These are phyloP conservation scores for Heterotilapia buettikoferi DNA, from an alignment of 2,113 vertebrate genomes.

Conservation along the genomic window DNA sequence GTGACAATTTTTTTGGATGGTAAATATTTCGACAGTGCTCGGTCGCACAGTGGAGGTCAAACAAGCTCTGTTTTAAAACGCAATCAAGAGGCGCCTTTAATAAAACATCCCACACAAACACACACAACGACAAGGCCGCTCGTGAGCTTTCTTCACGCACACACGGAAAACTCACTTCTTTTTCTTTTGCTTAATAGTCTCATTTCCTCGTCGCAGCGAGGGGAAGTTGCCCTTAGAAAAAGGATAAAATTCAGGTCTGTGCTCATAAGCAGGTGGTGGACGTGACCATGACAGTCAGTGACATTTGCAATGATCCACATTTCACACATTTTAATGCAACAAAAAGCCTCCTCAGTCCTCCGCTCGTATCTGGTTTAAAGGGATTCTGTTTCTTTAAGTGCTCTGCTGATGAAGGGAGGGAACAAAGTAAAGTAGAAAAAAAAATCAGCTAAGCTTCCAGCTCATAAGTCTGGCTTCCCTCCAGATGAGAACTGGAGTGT, in stretches of 20 bases:
- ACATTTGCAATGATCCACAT: slow-evolving; percentile 44
- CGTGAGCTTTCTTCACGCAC: not conserved
- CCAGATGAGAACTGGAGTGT: slow-evolving; percentile 31
- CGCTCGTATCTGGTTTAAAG: slow-evolving; percentile 6
- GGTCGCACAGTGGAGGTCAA: slow-evolving; percentile 38
- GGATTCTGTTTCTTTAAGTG: not conserved
- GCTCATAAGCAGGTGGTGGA: slow-evolving; percentile 6
- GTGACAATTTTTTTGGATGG: slow-evolving; percentile 42
- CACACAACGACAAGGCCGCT: not conserved
- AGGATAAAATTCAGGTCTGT: not conserved
- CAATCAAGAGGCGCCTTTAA: slow-evolving; percentile 51
- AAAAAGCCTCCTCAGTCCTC: slow-evolving; percentile 1
- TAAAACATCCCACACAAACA: slow-evolving; percentile 41
- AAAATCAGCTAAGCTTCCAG: not conserved
- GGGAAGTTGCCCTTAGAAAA: not conserved
- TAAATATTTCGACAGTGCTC: slow-evolving; percentile 56
- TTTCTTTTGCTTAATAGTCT: not conserved
- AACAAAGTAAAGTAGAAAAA: not conserved
- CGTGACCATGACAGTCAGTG: slow-evolving; percentile 21
- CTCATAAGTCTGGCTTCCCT: slow-evolving; percentile 40
- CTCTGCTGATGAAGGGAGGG: not conserved
- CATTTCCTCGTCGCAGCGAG: not conserved
- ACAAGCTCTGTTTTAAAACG: slow-evolving; percentile 38
- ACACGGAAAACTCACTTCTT: not conserved
- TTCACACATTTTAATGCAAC: slow-evolving; percentile 41